These are phyloP conservation scores for Anoncus sp. DNA, from an alignment of 2,888 invertebrate genomes.

Conservation along the genomic window DNA sequence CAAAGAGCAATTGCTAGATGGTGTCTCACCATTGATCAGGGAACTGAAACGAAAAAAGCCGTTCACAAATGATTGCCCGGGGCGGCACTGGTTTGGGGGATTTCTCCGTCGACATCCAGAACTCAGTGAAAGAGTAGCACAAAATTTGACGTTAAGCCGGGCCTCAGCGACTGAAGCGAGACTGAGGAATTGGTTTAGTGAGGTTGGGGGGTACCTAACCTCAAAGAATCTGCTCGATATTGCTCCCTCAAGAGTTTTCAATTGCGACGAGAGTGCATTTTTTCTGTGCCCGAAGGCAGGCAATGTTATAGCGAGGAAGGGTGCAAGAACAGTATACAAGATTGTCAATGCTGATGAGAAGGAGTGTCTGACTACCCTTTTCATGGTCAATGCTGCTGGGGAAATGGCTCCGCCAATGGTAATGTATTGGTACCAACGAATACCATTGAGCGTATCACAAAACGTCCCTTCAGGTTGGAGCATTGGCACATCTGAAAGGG, in stretches of 20 bases:
- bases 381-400: conserved; percentile 59
- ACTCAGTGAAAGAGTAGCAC: conserved; percentile 11
- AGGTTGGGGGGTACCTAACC: conserved; percentile 18
- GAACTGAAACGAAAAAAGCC: background rate
- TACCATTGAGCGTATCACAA: conserved; percentile 3
- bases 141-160: conserved; percentile 28
- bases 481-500: conserved; percentile 56
- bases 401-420: conserved; percentile 56
- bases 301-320: conserved; percentile 64
- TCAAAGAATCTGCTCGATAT: conserved; percentile 49
- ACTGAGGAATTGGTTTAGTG: conserved; percentile 39
- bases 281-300: conserved; percentile 66
- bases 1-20: conserved; percentile 23
- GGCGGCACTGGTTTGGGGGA: conserved; percentile 35
- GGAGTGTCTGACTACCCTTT: conserved; percentile 57
- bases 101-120: conserved; percentile 24
- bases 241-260: conserved; percentile 66
- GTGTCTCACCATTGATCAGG: conserved; percentile 10
- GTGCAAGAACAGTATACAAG: conserved; percentile 64
- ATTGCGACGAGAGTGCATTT: conserved; percentile 70
- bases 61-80: conserved; percentile 26
- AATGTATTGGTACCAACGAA: conserved; percentile 49
- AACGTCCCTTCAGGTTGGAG: conserved; percentile 8
- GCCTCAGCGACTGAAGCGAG: conserved; percentile 32
- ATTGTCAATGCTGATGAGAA: conserved; percentile 63